phyloP scores from a whole-genome alignment of 2,797 vertebrate species.

The Leptoclinus maculatus region DNA sequence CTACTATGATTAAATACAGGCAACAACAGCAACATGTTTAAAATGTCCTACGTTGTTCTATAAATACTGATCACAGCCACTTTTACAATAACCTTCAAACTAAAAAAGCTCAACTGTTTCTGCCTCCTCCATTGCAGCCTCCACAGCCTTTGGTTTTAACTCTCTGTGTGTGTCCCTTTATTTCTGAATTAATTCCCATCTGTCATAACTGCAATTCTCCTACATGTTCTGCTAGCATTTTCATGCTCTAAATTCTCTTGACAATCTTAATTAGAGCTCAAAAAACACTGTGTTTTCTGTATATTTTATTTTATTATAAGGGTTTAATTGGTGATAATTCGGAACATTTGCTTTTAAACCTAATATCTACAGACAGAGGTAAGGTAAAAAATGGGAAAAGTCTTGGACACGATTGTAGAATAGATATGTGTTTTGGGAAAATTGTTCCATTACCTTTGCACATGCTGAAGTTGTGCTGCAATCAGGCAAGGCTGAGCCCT shows the following conservation, averaged over 20 bases:
- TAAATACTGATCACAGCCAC: background rate
- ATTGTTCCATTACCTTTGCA: slow-evolving; percentile 11
- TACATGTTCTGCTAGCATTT: background rate
- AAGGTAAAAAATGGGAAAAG: background rate
- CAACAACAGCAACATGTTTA: background rate
- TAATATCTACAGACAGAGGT: background rate
- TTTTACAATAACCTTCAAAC: background rate
- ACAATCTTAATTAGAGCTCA: background rate
- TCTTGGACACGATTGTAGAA: background rate
- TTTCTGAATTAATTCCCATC: slow-evolving; percentile 7
- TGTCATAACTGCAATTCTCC: background rate
- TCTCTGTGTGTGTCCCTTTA: slow-evolving; percentile 14
- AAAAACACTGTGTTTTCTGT: background rate
- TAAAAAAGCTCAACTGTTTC: background rate
- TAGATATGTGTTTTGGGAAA: slow-evolving; percentile 7
- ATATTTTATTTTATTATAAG: too few species aligned
- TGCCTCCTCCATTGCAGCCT: slow-evolving; percentile 3
- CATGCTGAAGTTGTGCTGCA: slow-evolving; percentile 36
- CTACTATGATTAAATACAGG: background rate
- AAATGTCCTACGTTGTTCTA: background rate
- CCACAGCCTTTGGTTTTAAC: slow-evolving; percentile 4
- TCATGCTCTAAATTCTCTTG: background rate
- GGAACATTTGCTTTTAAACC: background rate
- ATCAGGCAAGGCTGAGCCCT: slow-evolving; percentile 11
- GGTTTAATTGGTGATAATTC: background rate